Percentiles rank a stretch among this genome's conserved stretches.
Conservation (phyloP, 1,140 invertebrate genomes). For the Zaprionus vittiger region DNA sequence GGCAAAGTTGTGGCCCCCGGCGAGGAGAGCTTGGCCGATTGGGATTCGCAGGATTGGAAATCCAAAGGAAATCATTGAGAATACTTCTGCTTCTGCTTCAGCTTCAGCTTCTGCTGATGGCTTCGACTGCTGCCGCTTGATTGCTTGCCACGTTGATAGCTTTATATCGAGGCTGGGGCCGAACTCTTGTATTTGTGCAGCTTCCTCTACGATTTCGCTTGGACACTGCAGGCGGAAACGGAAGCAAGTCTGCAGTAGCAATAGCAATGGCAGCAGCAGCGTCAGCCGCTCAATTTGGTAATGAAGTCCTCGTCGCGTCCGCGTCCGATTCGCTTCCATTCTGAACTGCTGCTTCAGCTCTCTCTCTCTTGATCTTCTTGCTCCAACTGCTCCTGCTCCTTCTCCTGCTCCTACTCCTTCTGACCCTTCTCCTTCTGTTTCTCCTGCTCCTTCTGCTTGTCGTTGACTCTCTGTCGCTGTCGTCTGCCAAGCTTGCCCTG, state of each 20-base stretch:
- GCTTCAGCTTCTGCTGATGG: slow-evolving; percentile 35
- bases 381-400: neutral
- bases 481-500: slow-evolving; percentile 31
- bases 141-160: slow-evolving; percentile 79
- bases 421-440: neutral
- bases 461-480: slow-evolving; percentile 19
- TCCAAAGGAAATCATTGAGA: slow-evolving; percentile 71
- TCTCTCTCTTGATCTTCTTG: neutral
- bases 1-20: slow-evolving; percentile 56
- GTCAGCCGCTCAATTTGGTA: slow-evolving; percentile 79
- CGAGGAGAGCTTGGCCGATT: slow-evolving; percentile 15
- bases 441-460: slow-evolving; percentile 1
- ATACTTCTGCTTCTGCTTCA: slow-evolving; percentile 15
- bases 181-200: slow-evolving; percentile 65
- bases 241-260: slow-evolving; percentile 65
- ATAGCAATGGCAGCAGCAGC: slow-evolving; percentile 50
- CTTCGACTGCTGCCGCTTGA: slow-evolving; percentile 54
- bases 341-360: slow-evolving; percentile 1
- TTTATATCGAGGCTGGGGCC: slow-evolving; percentile 49
- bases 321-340: slow-evolving; percentile 13
- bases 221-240: slow-evolving; percentile 75
- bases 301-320: slow-evolving; percentile 67
- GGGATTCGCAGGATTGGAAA: slow-evolving; percentile 35
- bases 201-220: slow-evolving; percentile 56
- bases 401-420: slow-evolving; percentile 5